Evolutionary conservation across 2,113 vertebrate species (phyloP).

Genomic region (Tenebrosternarchus preto): DNA sequence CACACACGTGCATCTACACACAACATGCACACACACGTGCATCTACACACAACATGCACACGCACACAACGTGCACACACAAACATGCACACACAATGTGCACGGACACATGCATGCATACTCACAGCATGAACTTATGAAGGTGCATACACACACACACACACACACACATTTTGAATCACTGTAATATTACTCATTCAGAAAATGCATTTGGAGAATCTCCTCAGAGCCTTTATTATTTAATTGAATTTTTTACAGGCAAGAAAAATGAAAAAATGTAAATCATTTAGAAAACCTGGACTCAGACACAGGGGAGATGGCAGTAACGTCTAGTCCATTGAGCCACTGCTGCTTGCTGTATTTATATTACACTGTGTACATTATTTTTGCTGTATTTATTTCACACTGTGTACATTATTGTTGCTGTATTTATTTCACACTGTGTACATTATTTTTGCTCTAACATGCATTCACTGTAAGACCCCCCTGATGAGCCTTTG

Average conservation of each 20-base stretch:
- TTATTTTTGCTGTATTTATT: not conserved
- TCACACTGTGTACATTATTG: too few relatives aligned
- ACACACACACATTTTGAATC: not conserved
- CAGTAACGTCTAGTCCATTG: not conserved
- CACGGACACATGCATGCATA: slow-evolving; percentile 18
- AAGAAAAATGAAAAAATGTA: slow-evolving; percentile 29
- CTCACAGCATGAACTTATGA: not conserved
- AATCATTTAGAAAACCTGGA: slow-evolving; percentile 25
- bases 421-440: not conserved
- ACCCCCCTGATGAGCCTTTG: not conserved
- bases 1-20: not conserved
- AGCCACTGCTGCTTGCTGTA: not conserved
- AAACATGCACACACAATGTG: not conserved
- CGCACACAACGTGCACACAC: not conserved
- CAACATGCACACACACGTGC: not conserved
- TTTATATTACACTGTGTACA: too few relatives aligned
- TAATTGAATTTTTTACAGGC: slow-evolving; percentile 33
- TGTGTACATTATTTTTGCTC: too few relatives aligned
- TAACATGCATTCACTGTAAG: not conserved
- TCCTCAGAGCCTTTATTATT: slow-evolving; percentile 1
- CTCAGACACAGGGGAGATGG: not conserved
- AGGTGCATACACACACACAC: not conserved
- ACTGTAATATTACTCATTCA: not conserved
- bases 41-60: not conserved
- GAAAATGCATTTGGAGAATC: slow-evolving; percentile 4